A percentile compares a stretch with the other conserved stretches of the same genome.
Conservation (phyloP, 1,140 invertebrate genomes). For the Drosophila prosaltans region DNA sequence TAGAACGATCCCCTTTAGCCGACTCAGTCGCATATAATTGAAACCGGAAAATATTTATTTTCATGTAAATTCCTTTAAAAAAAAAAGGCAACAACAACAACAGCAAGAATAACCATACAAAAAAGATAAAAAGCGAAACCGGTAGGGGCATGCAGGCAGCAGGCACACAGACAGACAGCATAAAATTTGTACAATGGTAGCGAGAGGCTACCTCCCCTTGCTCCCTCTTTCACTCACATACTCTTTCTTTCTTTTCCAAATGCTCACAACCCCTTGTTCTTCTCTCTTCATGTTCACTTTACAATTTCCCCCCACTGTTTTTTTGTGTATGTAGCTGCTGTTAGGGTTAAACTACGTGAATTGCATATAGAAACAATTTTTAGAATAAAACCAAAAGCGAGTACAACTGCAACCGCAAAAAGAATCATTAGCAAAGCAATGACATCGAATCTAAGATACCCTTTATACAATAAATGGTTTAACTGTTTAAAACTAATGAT, state of each 20-base stretch:
- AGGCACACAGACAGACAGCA: constrained; percentile 32
- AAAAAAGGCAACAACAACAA: constrained; percentile 14
- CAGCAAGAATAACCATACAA: not conserved
- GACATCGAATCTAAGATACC: not conserved
- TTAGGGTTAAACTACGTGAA: constrained; percentile 76
- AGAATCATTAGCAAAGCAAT: constrained; percentile 16
- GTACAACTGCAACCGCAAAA: constrained; percentile 53
- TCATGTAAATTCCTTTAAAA: constrained; percentile 78
- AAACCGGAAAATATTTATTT: constrained; percentile 82
- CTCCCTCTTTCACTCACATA: not conserved
- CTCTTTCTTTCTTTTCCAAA: not conserved
- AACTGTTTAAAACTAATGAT: too few species aligned
- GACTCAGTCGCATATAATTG: constrained; percentile 72
- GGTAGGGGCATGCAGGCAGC: constrained; percentile 27
- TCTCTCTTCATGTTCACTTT: constrained; percentile 41
- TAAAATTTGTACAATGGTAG: constrained; percentile 47
- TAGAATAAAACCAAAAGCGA: constrained; percentile 39
- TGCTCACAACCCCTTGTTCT: constrained; percentile 34
- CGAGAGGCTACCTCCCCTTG: constrained; percentile 22
- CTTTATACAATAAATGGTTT: not conserved
- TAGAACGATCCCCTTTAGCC: constrained; percentile 36
- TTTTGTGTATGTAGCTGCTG: constrained; percentile 23
- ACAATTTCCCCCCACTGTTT: constrained; percentile 33
- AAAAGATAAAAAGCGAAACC: constrained; percentile 39
- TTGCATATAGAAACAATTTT: constrained; percentile 79